A percentile compares a stretch with the other conserved stretches of the same genome.
phyloP scores from a whole-genome alignment of 2,888 invertebrate genomes.

The Nineta flava region DNA sequence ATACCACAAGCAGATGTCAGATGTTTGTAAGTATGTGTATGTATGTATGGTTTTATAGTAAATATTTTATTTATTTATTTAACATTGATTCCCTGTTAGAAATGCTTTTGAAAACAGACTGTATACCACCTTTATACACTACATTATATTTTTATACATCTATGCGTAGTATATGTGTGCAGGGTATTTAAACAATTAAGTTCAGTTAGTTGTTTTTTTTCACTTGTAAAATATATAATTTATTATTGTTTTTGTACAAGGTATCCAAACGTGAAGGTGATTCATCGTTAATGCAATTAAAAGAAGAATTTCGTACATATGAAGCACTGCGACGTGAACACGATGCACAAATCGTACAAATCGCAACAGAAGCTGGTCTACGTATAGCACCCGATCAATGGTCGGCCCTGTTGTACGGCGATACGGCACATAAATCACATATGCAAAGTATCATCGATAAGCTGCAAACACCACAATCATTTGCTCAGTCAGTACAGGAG shows the following conservation, averaged over 20 bases:
- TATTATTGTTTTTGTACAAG: slow-evolving; percentile 25
- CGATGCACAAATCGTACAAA: slow-evolving; percentile 96
- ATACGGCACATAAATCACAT: slow-evolving; percentile 87
- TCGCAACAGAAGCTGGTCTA: slow-evolving; percentile 92
- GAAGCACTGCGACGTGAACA: slow-evolving; percentile 88
- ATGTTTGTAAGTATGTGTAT: no score
- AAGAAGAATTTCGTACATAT: slow-evolving; percentile 92
- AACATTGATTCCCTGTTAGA: no score
- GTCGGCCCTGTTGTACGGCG: slow-evolving; percentile 92
- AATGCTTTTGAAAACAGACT: no score
- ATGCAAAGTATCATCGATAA: slow-evolving; percentile 92
- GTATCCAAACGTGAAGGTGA: slow-evolving; percentile 92
- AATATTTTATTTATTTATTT: no score
- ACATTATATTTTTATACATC: no score
- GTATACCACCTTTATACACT: no score
- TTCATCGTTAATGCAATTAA: slow-evolving; percentile 94
- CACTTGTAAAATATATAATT: not conserved
- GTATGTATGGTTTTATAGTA: no score
- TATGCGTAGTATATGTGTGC: no score
- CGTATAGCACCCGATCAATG: slow-evolving; percentile 97
- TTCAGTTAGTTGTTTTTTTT: not conserved
- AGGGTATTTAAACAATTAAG: no score
- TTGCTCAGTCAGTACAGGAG: slow-evolving; percentile 82
- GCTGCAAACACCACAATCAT: slow-evolving; percentile 84
- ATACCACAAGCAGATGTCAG: no score